phyloP scores from a whole-genome alignment of 2,113 vertebrate species.

The Plotosus lineatus region DNA sequence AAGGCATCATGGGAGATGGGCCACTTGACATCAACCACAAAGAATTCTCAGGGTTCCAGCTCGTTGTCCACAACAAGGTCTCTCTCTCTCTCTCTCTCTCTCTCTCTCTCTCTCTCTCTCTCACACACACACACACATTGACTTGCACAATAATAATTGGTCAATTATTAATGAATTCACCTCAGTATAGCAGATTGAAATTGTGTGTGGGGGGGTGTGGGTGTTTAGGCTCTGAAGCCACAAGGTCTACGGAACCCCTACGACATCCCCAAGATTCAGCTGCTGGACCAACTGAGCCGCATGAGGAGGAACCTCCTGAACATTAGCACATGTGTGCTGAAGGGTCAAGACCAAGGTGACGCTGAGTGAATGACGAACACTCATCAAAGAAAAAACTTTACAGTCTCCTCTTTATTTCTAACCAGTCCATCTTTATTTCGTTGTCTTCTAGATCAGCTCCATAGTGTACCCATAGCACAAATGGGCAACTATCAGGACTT shows the following conservation, averaged over 20 bases:
- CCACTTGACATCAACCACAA: constrained; percentile 87
- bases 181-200: background rate
- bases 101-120: background rate
- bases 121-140: background rate
- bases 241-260: constrained; percentile 95
- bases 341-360: constrained; percentile 89
- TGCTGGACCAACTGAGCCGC: constrained; percentile 94
- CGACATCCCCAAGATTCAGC: constrained; percentile 91
- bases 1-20: constrained; percentile 85
- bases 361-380: background rate
- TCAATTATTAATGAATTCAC: background rate
- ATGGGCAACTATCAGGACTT: constrained; percentile 99
- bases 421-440: background rate
- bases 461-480: constrained; percentile 93
- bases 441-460: constrained; percentile 83
- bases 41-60: constrained; percentile 93
- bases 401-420: background rate
- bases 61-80: constrained; percentile 91
- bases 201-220: background rate
- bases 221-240: constrained; percentile 84
- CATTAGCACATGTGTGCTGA: constrained; percentile 68
- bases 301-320: constrained; percentile 96
- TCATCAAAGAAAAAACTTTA: background rate
- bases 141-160: too few relatives aligned
- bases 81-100: too few relatives aligned